Evolutionary conservation across 2,888 invertebrate genomes (phyloP).

Genomic region (Biston betularia): DNA sequence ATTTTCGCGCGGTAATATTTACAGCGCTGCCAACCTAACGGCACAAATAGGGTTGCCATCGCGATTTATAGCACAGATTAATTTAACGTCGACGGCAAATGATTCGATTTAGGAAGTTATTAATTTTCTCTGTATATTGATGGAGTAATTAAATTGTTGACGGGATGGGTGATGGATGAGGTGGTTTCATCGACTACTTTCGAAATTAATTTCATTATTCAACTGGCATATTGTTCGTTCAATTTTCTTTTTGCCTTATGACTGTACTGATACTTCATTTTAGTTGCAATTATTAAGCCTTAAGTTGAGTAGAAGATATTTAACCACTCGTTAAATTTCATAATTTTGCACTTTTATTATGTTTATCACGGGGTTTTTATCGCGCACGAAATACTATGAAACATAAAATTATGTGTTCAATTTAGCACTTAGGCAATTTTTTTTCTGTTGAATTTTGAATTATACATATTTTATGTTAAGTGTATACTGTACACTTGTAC

Average conservation of each 20-base stretch:
- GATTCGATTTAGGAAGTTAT: constrained; percentile 41
- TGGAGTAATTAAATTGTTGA: constrained; percentile 28
- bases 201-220: constrained; percentile 8
- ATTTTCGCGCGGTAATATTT: constrained; percentile 75
- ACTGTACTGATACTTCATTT: neutral
- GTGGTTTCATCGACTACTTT: constrained; percentile 21
- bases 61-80: constrained; percentile 62
- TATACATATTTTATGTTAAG: no score
- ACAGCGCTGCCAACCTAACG: constrained; percentile 51
- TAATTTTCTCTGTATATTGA: constrained; percentile 30
- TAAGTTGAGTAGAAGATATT: no score
- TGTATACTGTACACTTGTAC: no score
- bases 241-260: neutral
- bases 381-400: no score
- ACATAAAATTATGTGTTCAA: no score
- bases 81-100: constrained; percentile 51
- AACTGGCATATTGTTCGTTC: neutral
- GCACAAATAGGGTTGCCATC: constrained; percentile 42
- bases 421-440: no score
- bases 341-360: no score
- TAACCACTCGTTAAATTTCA: no score
- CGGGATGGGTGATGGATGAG: constrained; percentile 12
- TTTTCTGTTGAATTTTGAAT: no score
- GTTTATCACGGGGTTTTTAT: no score
- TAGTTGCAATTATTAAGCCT: no score